phyloP scores from a whole-genome alignment of 2,888 invertebrate species.

The Osmoderma eremita region DNA sequence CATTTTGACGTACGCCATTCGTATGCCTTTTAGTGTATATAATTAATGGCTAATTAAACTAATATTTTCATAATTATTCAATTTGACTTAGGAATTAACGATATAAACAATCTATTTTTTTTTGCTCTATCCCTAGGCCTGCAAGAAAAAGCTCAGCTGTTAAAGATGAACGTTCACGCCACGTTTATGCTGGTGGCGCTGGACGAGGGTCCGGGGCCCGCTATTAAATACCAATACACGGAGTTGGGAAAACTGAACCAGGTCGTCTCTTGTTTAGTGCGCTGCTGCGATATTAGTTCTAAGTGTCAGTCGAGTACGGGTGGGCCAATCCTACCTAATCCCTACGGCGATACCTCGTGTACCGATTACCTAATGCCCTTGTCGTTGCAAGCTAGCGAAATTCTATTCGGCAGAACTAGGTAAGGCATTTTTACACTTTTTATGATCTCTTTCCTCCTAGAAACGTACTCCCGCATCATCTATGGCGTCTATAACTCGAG shows the following conservation, averaged over 20 bases:
- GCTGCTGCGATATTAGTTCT: constrained; percentile 87
- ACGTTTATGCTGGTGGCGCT: constrained; percentile 91
- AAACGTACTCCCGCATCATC: too few species aligned
- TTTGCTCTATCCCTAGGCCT: constrained; percentile 68
- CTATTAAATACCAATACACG: constrained; percentile 95
- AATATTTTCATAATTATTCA: too few species aligned
- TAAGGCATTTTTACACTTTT: constrained; percentile 55
- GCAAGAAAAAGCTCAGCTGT: constrained; percentile 71
- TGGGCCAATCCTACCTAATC: constrained; percentile 75
- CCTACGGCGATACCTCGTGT: constrained; percentile 75
- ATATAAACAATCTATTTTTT: too few species aligned
- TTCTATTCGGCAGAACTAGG: constrained; percentile 84
- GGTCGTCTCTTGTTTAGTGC: constrained; percentile 86
- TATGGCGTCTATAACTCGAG: too few species aligned
- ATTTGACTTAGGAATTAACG: too few species aligned
- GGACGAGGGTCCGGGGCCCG: constrained; percentile 91
- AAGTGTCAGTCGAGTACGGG: constrained; percentile 67
- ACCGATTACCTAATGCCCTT: constrained; percentile 74
- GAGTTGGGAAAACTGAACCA: constrained; percentile 95
- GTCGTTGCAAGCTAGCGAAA: constrained; percentile 79
- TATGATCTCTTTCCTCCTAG: neutral
- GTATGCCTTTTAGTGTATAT: too few species aligned
- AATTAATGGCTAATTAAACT: too few species aligned
- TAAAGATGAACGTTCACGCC: constrained; percentile 86
- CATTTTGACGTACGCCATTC: too few species aligned